Evolutionary conservation across 2,888 invertebrate species (phyloP).

Genomic region (Philereme transversata): DNA sequence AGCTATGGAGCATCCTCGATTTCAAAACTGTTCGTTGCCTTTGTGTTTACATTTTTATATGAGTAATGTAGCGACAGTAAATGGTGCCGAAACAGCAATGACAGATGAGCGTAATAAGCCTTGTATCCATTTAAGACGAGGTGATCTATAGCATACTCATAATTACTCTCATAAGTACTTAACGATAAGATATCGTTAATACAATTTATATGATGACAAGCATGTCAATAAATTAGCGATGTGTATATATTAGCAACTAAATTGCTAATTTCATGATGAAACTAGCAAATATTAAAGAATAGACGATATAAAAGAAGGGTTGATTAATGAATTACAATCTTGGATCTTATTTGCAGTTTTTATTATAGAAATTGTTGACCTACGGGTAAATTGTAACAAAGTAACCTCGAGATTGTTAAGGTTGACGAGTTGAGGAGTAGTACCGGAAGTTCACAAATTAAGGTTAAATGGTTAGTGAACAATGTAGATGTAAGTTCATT

Average conservation of each 20-base stretch:
- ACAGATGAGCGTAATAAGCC: too few relatives aligned
- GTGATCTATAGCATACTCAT: background rate
- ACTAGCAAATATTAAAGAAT: conserved; percentile 19
- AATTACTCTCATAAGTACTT: background rate
- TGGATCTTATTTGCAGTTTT: conserved; percentile 11
- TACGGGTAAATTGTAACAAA: conserved; percentile 15
- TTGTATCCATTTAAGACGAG: background rate
- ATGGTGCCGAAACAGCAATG: too few relatives aligned
- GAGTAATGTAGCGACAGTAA: too few relatives aligned
- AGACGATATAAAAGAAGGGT: conserved; percentile 18
- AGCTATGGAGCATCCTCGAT: too few relatives aligned
- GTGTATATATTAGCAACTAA: conserved; percentile 32
- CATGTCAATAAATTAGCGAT: conserved; percentile 34
- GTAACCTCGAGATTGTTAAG: conserved; percentile 11
- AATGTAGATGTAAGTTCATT: too few relatives aligned
- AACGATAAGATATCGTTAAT: conserved; percentile 12
- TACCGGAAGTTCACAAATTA: too few relatives aligned
- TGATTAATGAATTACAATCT: conserved; percentile 15
- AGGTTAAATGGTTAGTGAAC: too few relatives aligned
- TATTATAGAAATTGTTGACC: conserved; percentile 10
- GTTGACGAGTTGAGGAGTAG: conserved; percentile 15
- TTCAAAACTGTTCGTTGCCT: too few relatives aligned
- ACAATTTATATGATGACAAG: conserved; percentile 31
- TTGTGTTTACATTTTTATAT: too few relatives aligned
- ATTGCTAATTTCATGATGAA: conserved; percentile 27